Evolutionary conservation across 2,888 invertebrate species (phyloP), one percentile per base, ranked within the genome.

Genomic region (Lamellibrachia columna): DNA sequence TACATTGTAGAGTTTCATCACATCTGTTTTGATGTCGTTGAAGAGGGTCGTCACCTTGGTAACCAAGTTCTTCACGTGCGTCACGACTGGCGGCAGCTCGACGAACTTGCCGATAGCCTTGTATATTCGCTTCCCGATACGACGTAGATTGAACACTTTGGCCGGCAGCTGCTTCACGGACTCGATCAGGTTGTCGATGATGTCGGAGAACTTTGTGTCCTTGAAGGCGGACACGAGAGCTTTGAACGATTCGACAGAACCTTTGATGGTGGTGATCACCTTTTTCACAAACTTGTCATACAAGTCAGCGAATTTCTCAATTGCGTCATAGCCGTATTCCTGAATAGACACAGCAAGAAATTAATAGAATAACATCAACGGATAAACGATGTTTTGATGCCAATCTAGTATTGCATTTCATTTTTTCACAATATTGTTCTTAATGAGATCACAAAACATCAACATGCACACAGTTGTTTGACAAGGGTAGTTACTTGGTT

Each of bases 1-100:
- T 94, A 95, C 95, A 92, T 95, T 94, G 92, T 95, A 94, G 93
- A 95, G 94, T 53, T 93, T 93, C 93, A 94, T 93, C 40, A 95
- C 94, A 75, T 95, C 94, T 15, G 94, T 93, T 92, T 93, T 94
- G 75, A 95, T 93, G 92, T 95, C 95, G 53, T 94, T 94, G 92
- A 94, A 94, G 28, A 95, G 92, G 7, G 94, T 94, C 90, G 93
- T 92, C 8, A 94, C 93, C 90, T 94, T 95, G 22, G 90, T 75
- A 15, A 93, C 40, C 9, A 92, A 52, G 22, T 75, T 15, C 28
- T 90, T 58, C 28, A 93, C 92, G 40, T 90, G 92, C 9, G n/a
- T 40, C 9, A 90, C 52, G n/a, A 92, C 90, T 40, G 90, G 90
- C 15, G 92, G 92, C 92, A 90, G 53, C 11, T 75, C 75, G 2